Evolutionary conservation across 2,797 vertebrate genomes (phyloP), one percentile per base, ranked within the genome.

Genomic region (Rhinatrema bivittatum): DNA sequence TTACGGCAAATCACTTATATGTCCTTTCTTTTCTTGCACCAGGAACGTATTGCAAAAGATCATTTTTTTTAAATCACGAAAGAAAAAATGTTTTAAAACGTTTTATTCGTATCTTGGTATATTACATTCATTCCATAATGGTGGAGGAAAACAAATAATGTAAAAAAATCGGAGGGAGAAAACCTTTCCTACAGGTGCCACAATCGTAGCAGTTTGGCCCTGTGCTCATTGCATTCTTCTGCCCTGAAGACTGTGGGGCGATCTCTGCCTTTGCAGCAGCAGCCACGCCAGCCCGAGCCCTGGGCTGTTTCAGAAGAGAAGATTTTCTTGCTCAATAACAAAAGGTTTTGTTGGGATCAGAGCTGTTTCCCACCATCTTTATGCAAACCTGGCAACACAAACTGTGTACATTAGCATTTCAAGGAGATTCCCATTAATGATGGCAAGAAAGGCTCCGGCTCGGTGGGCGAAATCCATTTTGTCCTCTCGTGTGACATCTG

Each of bases 401-500:
- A 85, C 85, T 79, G 76, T 42, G 71, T 60, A 68, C 80, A 94
- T 93, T 96, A 91, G 90, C 92, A 93, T 93, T 92, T 94, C 91
- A 94, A 94, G 90, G 87, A 84, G 76, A 77, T 80, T 70, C 85
- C 85, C 85, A 84, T 85, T 85, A 91, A 84, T 56, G 66, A 81
- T 65, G 78, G 85, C 81, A 87, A 89, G 87, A 90, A 89, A 91
- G 89, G 88, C 84, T 86, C 79, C 79, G n/a, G 88, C 87, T 89
- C 63, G 60, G 84, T 70, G 77, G 86, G 82, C 87, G 84, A 86
- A 82, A 85, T 87, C 85, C 85, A 87, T 87, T 91, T 88, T 90
- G 89, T 91, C 86, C 84, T 87, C 83, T 81, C 86, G 86, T 67
- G 71, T 86, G 90, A 93, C 91, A 91, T 91, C 90, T 94, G 91